Evolutionary conservation across 2,888 invertebrate genomes (phyloP), one percentile per base, ranked within the genome.

Genomic region (Macropis europaea): DNA sequence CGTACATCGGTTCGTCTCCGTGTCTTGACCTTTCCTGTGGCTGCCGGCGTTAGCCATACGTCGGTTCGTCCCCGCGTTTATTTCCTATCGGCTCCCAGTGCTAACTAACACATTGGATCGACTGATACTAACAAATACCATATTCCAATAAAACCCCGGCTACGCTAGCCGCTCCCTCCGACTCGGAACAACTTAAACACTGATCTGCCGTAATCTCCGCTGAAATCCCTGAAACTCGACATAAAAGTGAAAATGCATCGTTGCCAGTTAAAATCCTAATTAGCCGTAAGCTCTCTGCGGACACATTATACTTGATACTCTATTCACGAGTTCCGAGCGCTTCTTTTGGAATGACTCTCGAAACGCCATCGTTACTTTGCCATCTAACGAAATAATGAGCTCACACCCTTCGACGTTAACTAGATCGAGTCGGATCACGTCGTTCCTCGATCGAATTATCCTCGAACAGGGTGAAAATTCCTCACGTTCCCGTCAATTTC

Each of bases 371-470:
- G 47, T 56, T 56, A 48, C 6, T 7, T 11, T 15, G 13, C 5
- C 17, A 48, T 56, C 40, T 32, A 30, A 40, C 47, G 19, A 15
- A 40, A 40, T 56, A 56, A 63, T 40, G 47, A 56, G 40, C 30
- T 56, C 47, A 56, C 42, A 48, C 32, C 47, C 45, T 28, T 19
- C 36, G 9, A 38, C 7, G 28, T 2, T 3, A n/a, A n/a, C 1
- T 22, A 30, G 38, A 56, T 26, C 6, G 24, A n/a, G 30, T 42
- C 28, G 34, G n/a, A 45, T 63, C 34, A n/a, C n/a, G 13, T 15
- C 36, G n/a, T 28, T 54, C 54, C 24, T 15, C 38, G 40, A 22
- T n/a, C 32, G 53, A 40, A 45, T 38, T 45, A 48, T 60, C 22
- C 15, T 36, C 15, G 28, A 42, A 15, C 42, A 15, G 34, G 24